Evolutionary conservation across 1,140 invertebrate genomes (phyloP), one percentile per base, ranked within the genome.

Genomic region (Bactericera cockerelli): DNA sequence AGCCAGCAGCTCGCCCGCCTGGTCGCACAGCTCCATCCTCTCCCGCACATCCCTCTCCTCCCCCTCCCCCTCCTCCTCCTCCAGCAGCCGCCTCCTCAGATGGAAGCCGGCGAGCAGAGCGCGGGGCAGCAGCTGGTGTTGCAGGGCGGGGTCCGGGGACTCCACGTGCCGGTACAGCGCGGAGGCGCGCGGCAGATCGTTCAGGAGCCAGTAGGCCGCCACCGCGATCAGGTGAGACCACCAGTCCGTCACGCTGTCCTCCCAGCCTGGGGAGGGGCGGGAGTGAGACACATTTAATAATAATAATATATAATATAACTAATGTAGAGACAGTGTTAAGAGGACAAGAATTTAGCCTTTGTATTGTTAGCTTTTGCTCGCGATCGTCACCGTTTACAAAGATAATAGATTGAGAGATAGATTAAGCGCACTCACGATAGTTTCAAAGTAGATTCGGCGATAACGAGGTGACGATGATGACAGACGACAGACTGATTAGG

Each of bases 141-240:
- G 75, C 49, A 84, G 74, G n/a, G 74, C 69, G 55, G 79, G 76
- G 0, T 87, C 86, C 64, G 85, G 68, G 67, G 80, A 73, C 65
- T 86, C 80, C 3, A 89, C 71, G 39, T 77, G 73, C 19, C 79
- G 71, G 61, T 82, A 86, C 0, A 83, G 71, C 59, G 78, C 73
- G 56, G 84, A 80, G 0, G 84, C 81, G 62, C 80, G 76, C 14
- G 77, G 77, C 26, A 89, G 83, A 67, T 94, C 88, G 0, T 86
- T 88, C 0, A 89, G 70, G 59, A 93, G 72, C 87, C 91, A 93
- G 62, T 86, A 83, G 6, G 86, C 83, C 1, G 87, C 84, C 24
- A 89, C 82, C 26, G 81, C 82, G 31, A 93, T 77, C 4, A 93
- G 77, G 65, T 82, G 81, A 1, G 85, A 82, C 92, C 92, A 95